These are phyloP conservation scores for Diabrotica undecimpunctata DNA, from an alignment of 1,140 invertebrate species.

Conservation along the genomic window DNA sequence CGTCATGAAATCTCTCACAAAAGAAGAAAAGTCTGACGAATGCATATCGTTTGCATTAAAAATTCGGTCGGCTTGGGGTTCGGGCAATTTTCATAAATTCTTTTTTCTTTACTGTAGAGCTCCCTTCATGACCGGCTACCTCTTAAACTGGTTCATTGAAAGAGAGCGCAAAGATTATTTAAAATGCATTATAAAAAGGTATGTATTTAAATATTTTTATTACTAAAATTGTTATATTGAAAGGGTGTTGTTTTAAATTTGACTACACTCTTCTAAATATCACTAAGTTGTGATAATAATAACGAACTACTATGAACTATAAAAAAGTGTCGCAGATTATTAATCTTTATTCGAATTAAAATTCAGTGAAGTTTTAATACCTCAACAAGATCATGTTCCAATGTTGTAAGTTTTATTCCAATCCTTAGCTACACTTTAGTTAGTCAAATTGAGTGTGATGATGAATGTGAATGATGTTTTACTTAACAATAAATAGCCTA, in stretches of 20 bases:
- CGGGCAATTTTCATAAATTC: conserved; percentile 87
- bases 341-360: too few species aligned
- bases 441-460: too few species aligned
- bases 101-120: conserved; percentile 84
- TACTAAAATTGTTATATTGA: neutral
- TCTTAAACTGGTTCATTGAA: conserved; percentile 96
- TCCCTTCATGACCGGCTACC: conserved; percentile 92
- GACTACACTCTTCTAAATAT: too few species aligned
- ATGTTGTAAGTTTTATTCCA: too few species aligned
- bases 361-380: too few species aligned
- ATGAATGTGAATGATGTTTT: too few species aligned
- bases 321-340: too few species aligned
- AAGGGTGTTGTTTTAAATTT: neutral
- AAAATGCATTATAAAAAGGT: conserved; percentile 93
- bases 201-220: conserved; percentile 57
- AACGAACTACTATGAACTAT: too few species aligned
- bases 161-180: conserved; percentile 87
- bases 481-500: too few species aligned
- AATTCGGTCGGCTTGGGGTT: conserved; percentile 85
- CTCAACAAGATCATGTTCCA: too few species aligned
- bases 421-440: too few species aligned
- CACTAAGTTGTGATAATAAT: too few species aligned
- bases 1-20: conserved; percentile 74
- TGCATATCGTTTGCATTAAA: conserved; percentile 84
- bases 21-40: conserved; percentile 75